Conservation (phyloP, 2,113 vertebrate species). For the Amphiprion ocellaris region DNA sequence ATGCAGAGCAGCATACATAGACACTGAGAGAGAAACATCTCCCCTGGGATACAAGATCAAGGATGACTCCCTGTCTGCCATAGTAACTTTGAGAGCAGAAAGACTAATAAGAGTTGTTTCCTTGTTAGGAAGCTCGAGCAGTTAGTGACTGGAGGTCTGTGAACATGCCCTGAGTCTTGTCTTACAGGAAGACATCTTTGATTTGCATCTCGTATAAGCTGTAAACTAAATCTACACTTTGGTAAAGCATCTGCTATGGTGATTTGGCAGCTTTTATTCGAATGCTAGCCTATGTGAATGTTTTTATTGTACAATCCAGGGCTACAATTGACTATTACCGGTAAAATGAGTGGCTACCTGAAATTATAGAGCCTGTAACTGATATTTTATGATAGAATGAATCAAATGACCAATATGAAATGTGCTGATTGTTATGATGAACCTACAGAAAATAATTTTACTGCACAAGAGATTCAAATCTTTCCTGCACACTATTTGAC, state of each 20-base stretch:
- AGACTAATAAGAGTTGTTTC: constrained; percentile 26
- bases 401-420: too few relatives aligned
- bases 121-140: constrained; percentile 35
- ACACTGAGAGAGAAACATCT: constrained; percentile 16
- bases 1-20: not conserved
- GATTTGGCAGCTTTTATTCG: not conserved
- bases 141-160: constrained; percentile 11
- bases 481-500: too few relatives aligned
- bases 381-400: too few relatives aligned
- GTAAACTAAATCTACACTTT: not conserved
- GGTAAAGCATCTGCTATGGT: not conserved
- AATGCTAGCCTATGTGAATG: not conserved
- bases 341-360: too few relatives aligned
- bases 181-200: not conserved
- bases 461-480: too few relatives aligned
- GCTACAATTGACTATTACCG: too few relatives aligned
- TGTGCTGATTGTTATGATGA: too few relatives aligned
- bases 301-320: too few relatives aligned
- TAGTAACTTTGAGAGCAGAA: constrained; percentile 28
- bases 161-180: not conserved
- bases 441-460: too few relatives aligned
- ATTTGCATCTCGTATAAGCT: constrained; percentile 9
- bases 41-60: constrained; percentile 33
- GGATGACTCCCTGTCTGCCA: constrained; percentile 29
- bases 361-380: too few relatives aligned